Conservation (phyloP, 64 coral and sea anemone species). For the Montipora cactus region DNA sequence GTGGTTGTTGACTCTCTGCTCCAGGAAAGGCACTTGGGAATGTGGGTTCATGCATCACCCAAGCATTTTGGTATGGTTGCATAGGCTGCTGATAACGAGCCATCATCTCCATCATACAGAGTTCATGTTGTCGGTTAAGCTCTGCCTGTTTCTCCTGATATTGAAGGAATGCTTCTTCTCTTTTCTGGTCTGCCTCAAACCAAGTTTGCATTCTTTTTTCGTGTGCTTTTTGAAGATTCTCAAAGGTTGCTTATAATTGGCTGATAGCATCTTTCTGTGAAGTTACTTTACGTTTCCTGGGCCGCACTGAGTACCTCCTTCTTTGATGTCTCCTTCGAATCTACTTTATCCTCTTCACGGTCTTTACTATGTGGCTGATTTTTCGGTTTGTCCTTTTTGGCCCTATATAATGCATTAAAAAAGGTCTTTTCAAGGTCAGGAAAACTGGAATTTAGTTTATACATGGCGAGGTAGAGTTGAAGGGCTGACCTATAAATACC, state of each 20-base stretch:
- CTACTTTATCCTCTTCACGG: background rate
- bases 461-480: background rate
- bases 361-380: background rate
- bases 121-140: constrained; percentile 68
- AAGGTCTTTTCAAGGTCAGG: background rate
- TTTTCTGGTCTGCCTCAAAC: constrained; percentile 61
- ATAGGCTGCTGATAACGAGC: constrained; percentile 52
- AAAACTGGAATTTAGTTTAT: constrained; percentile 12
- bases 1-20: constrained; percentile 24
- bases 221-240: constrained; percentile 76
- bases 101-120: constrained; percentile 71
- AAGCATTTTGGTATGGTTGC: constrained; percentile 65
- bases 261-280: constrained; percentile 71
- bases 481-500: constrained; percentile 11
- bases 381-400: background rate
- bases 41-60: constrained; percentile 44
- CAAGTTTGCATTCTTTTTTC: constrained; percentile 65
- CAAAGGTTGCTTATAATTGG: constrained; percentile 59
- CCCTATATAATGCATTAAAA: background rate
- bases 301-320: constrained; percentile 31
- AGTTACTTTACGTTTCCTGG: constrained; percentile 70
- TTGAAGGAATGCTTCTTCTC: constrained; percentile 66
- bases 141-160: constrained; percentile 85
- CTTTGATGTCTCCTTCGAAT: constrained; percentile 59
- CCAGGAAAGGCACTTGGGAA: constrained; percentile 48